Evolutionary conservation across 2,797 vertebrate species (phyloP), one percentile per base, ranked within the genome.

Genomic region (Gallirallus australis): DNA sequence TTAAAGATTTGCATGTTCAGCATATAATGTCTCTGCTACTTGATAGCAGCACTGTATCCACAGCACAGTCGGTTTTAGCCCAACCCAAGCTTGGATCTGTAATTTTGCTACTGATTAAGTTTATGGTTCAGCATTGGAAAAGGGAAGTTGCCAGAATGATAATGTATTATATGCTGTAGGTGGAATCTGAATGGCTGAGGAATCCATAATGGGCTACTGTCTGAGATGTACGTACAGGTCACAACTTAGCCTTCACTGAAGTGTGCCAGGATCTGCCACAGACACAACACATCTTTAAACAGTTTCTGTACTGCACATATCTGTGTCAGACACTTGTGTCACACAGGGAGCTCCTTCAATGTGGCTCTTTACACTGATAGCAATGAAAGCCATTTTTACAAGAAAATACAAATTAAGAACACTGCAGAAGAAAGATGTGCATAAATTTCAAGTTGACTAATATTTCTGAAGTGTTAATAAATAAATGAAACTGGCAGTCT

Each of bases 351-450:
- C 52, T 68, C 56, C 50, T n/a, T n/a, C 52, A 35, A 2, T 15
- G 25, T 12, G 42, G 28, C 50, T 50, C 30, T 12, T n/a, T 47
- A 23, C 25, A 14, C 40, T 64, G n/a, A 25, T 18, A 27, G 48
- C 24, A 24, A 37, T 15, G 33, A 28, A 28, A 68, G 39, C 31
- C 27, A 14, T 45, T 82, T 78, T 68, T 52, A 45, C 20, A 27
- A 42, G 64, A 39, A 31, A 63, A 54, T 11, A 40, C 14, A 6
- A 48, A 73, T 33, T 12, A 13, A 73, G 50, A 82, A 65, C 52
- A 61, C 65, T 15, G 50, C 40, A 45, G 37, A 59, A 59, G 18
- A 25, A 30, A 40, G 14, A 33, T 0, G 0, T 4, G 7, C 35
- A 37, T 53, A 14, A 68, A 85, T 77, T 68, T 59, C 13, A 66